These are phyloP conservation scores for Caenorhabditis zanzibari DNA, from an alignment of 2,888 invertebrate genomes.

Conservation along the genomic window DNA sequence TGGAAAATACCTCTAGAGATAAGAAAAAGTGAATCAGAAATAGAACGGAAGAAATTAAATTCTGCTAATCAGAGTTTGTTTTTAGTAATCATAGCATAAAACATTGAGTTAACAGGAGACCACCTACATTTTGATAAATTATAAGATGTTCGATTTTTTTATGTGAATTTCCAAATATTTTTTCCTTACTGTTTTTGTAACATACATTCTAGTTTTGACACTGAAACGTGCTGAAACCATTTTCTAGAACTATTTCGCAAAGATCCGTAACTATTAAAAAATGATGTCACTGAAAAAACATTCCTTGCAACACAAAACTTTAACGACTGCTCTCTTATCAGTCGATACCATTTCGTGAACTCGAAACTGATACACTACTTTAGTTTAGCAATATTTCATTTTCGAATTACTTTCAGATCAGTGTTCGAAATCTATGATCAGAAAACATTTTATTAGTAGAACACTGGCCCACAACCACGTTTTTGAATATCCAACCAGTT, in stretches of 20 bases:
- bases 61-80: too few relatives aligned
- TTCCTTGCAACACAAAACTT: constrained; percentile 16
- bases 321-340: constrained; percentile 23
- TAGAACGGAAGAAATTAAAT: not conserved
- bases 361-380: not conserved
- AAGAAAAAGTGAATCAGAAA: not conserved
- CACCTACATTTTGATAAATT: too few relatives aligned
- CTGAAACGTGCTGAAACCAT: not conserved
- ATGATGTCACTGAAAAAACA: constrained; percentile 31
- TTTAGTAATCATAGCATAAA: too few relatives aligned
- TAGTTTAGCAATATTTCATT: not conserved
- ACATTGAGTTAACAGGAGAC: too few relatives aligned
- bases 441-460: not conserved
- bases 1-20: not conserved
- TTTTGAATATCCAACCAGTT: constrained; percentile 17
- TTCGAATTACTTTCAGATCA: not conserved
- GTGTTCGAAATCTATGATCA: not conserved
- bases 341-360: not conserved
- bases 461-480: constrained; percentile 7
- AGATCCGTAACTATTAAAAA: constrained; percentile 5
- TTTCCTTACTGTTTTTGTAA: too few relatives aligned
- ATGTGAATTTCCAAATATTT: too few relatives aligned
- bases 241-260: constrained; percentile 2
- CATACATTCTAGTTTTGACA: not conserved
- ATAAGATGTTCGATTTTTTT: too few relatives aligned